These are phyloP conservation scores for Apolygus lucorum DNA, from an alignment of 1,140 invertebrate species.

Conservation along the genomic window DNA sequence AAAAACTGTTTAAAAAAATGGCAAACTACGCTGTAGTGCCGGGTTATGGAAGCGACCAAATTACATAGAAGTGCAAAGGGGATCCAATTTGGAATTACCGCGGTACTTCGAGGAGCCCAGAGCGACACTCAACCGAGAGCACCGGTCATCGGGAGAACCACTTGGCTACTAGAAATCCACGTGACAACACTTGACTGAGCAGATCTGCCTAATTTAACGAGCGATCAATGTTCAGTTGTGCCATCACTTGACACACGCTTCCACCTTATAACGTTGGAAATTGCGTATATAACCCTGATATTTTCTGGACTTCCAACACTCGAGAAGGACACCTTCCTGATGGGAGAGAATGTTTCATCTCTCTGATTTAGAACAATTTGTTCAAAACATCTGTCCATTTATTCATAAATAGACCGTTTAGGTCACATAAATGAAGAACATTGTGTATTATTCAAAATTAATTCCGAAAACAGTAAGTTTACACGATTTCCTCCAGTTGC, in stretches of 20 bases:
- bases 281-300: conserved; percentile 25
- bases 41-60: conserved; percentile 48
- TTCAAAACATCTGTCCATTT: background rate
- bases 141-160: conserved; percentile 45
- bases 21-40: conserved; percentile 48
- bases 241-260: conserved; percentile 55
- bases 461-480: too few relatives aligned
- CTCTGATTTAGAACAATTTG: background rate
- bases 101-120: conserved; percentile 51
- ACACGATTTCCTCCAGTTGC: too few relatives aligned
- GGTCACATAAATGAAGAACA: background rate
- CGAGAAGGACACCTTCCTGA: background rate
- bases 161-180: conserved; percentile 49
- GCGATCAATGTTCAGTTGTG: conserved; percentile 58
- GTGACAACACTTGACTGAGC: conserved; percentile 52
- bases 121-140: conserved; percentile 46
- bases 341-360: background rate
- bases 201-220: conserved; percentile 50
- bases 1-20: conserved; percentile 37
- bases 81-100: conserved; percentile 51
- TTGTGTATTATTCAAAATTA: too few relatives aligned
- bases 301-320: background rate
- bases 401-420: background rate
- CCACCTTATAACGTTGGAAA: conserved; percentile 22
- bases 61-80: conserved; percentile 48